Conservation (phyloP, 2,797 vertebrate genomes). For the Falco rusticolus region DNA sequence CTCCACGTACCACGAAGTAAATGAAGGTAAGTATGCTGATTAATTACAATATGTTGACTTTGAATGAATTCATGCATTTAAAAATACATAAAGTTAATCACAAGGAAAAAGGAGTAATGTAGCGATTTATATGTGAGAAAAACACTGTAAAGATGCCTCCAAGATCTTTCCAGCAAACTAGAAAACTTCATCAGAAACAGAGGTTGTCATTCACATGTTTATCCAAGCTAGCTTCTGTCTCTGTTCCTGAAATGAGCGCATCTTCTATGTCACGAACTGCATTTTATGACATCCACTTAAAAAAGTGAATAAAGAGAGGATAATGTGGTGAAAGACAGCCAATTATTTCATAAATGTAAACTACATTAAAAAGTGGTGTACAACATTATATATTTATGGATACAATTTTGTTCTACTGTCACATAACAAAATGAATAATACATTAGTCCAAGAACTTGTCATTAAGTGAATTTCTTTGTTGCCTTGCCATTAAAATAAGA, state of each 20-base stretch:
- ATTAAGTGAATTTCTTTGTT: constrained; percentile 40
- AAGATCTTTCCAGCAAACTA: neutral
- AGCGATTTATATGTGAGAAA: neutral
- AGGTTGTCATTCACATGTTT: neutral
- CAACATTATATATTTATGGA: constrained; percentile 67
- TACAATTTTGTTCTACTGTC: constrained; percentile 56
- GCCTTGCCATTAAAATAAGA: neutral
- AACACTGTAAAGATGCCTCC: fast-evolving
- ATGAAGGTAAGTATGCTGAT: fast-evolving
- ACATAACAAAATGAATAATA: constrained; percentile 62
- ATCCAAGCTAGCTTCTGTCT: neutral
- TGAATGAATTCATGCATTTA: neutral
- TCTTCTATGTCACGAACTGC: neutral
- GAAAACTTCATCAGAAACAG: neutral
- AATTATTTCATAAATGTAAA: constrained; percentile 55
- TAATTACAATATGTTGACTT: neutral
- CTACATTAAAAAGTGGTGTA: constrained; percentile 4
- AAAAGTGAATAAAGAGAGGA: constrained; percentile 2
- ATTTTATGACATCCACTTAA: neutral
- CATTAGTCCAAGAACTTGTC: constrained; percentile 54
- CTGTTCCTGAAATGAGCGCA: neutral
- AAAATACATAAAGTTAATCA: fast-evolving
- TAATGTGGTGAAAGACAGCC: constrained; percentile 33
- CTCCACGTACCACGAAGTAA: neutral
- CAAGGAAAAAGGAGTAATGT: neutral